Base-by-base conservation (phyloP, 1,140 invertebrate species). In the Wiebesia pumilae region DNA sequence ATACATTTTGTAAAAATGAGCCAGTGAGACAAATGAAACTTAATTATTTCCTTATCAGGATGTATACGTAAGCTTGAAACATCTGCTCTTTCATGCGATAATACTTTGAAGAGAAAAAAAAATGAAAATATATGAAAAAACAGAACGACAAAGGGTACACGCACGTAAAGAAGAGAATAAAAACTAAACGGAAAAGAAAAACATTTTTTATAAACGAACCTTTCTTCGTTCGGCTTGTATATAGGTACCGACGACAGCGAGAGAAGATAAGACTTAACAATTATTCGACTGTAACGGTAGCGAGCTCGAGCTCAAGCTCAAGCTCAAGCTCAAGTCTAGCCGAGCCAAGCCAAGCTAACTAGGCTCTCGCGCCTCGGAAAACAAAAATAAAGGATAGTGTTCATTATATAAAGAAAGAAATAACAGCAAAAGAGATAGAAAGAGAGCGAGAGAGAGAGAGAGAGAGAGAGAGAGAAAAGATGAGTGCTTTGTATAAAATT, bases 31-130 rank as follows among this genome's bases (percentile, higher is more conserved):
- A 51, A 79, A 79, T 7, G 54, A n/a, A 67, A 79, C n/a, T 79
- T 79, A 35, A 78, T 84, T 84, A 84, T 69, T 84, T 84, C 7
- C 69, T 83, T 83, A 75, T 83, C 69, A n/a, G 21, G 33, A 40
- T 21, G 0, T 43, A 33, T 10, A 16, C 35, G n/a, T 27, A 38
- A 67, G 7, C 7, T 47, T 14, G 40, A 47, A 47, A 10, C 12
- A 27, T 38, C 10, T 47, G 33, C 47, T 38, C 27, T 62, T 30
- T 38, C 30, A 27, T 40, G 33, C 27, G 73, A 62, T 47, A 47
- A 30, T 83, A 12, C 33, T 16, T 71, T 40, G 16, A 19, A 24
- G 2, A 58, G 27, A 14, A 21, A 40, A 33, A n/a, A 40, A 62
- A 62, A 69, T 33, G 21, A 35, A 69, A 35, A 35, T 14, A 27